Evolutionary conservation across 2,888 invertebrate genomes (phyloP), one percentile per base, ranked within the genome.

Genomic region (Polydrusus tereticollis): DNA sequence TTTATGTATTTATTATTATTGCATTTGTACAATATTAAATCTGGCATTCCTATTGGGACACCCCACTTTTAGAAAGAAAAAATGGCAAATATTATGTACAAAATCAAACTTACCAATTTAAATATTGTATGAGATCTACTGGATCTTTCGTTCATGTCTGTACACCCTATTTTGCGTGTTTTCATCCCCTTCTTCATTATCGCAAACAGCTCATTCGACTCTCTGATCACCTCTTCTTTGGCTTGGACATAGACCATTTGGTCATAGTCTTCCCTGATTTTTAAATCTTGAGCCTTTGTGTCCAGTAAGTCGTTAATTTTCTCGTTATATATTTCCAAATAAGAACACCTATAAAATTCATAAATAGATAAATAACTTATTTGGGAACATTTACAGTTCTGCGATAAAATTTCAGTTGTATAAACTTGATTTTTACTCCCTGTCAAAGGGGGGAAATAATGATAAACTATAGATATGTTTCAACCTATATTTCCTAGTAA

Each of bases 51-150:
- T n/a, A n/a, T n/a, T n/a, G n/a, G n/a, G n/a, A n/a, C n/a, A n/a
- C n/a, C n/a, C n/a, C n/a, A n/a, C n/a, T n/a, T n/a, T n/a, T n/a
- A n/a, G n/a, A n/a, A n/a, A n/a, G 5, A 29, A 29, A 29, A 29
- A 4, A 29, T 29, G 7, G 4, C 29, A 29, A 29, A 29, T 29
- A 29, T 26, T 26, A 26, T 26, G 26, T 5, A 41, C 1, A 41
- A 41, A 41, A 2, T 8, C 8, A n/a, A 65, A 88, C 92, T 90
- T 87, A 94, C 94, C 82, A 96, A 91, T 83, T 94, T 89, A 80
- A 96, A 94, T 80, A 97, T 95, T 0, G 95, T 92, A 83, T 97
- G 97, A 8, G 96, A 96, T 76, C 97, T 87, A 79, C 96, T 96
- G 79, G 96, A 96, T 70, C 90, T 88, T 78, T 95, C 95, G 84